Base-by-base conservation (phyloP, 2,797 vertebrate genomes). In the Arrhamphus sclerolepis region DNA sequence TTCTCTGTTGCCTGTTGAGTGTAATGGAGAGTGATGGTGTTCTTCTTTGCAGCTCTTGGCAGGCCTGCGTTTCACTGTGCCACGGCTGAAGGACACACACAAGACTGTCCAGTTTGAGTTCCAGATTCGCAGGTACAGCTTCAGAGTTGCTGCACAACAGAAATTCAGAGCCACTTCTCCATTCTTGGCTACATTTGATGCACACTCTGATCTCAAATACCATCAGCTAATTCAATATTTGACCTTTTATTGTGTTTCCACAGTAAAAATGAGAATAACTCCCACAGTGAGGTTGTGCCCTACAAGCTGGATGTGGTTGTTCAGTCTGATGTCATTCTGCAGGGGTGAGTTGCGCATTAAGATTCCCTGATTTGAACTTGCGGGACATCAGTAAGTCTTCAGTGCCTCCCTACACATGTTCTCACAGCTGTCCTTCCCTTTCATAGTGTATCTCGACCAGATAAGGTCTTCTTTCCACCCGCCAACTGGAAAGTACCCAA, bases 191-290 rank as follows among this genome's bases (percentile, higher is more conserved):
- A n/a, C n/a, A n/a, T n/a, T n/a, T n/a, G n/a, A n/a, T n/a, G n/a
- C n/a, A n/a, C n/a, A n/a, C 39, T 14, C 53, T 39, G n/a, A n/a
- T n/a, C 17, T 49, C 22, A 10, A 11, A 11, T 49, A 40, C 46
- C 7, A 11, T 72, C 47, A 53, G 6, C 41, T 71, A 18, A 84
- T 66, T 43, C 34, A 16, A 66, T 52, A 28, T 1, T 63, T 55
- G 59, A 29, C 13, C 4, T n/a, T 53, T 39, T 48, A 22, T 24
- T 62, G 2, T 69, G 49, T 67, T 75, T 85, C 67, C 63, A 41
- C 91, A 98, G 96, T 84, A 98, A 97, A 92, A 98, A 98, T 77
- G 93, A 95, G 84, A 97, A 97, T 75, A 97, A 97, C 72, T 98
- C 96, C 0, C 93, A 94, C 44, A 98, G 96, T n/a, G 94, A 96